Evolutionary conservation across 1,140 invertebrate species (phyloP), one percentile per base, ranked within the genome.

Genomic region (Radopholus similis): DNA sequence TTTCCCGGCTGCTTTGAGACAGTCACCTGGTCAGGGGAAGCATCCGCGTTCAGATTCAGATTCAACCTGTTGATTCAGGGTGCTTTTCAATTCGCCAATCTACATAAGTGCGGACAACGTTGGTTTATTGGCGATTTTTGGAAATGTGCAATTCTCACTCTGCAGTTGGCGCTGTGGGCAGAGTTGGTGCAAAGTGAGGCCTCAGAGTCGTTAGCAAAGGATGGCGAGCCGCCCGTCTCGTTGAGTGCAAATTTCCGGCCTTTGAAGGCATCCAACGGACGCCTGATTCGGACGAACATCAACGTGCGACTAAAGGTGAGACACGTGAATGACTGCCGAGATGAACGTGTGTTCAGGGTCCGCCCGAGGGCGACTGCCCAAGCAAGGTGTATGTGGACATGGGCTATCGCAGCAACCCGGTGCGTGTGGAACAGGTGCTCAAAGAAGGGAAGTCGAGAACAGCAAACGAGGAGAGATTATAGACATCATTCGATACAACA

Each of bases 221-320:
- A 91, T 90, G 59, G 93, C 32, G 8, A 21, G 4, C 49, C 47
- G 6, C 64, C 64, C 42, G 34, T 68, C 8, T 35, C 60, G 38
- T 38, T 68, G 26, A 54, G 34, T 28, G 23, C 94, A 87, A 96
- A 96, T 85, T 91, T 90, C 63, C 87, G 94, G 66, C 93, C 93
- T 15, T 86, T 91, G 28, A 91, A 94, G 85, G 88, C 88, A 57
- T 86, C 95, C 64, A 89, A 96, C 84, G 90, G 93, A 82, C 88
- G 94, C 78, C 91, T 92, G 42, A 88, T 97, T 70, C 87, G 94
- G 78, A 97, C 94, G 65, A 97, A 97, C 83, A 96, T 97, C 82
- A 92, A 96, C 86, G 93, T 95, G 85, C 89, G 88, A 77, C 88
- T 88, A 55, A 83, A 83, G 72, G 76, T 74, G 47, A 15, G n/a